Conservation (phyloP, 2,113 vertebrate genomes). For the Pleuronectes platessa region DNA sequence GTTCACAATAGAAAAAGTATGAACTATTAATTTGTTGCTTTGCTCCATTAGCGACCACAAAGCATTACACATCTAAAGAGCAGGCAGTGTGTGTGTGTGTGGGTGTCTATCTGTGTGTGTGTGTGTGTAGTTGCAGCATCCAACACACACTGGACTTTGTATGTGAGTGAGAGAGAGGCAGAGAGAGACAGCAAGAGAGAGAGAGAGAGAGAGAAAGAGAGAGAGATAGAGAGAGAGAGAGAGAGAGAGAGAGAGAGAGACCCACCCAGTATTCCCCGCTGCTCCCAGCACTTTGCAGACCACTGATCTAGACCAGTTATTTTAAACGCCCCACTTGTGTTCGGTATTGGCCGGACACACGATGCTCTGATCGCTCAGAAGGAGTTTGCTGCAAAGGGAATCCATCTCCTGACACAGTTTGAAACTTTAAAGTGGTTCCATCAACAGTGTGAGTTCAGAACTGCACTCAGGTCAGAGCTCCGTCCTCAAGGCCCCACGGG, state of each 20-base stretch:
- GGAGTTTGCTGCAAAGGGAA: background rate
- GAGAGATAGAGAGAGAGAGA: background rate
- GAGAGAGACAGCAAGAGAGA: background rate
- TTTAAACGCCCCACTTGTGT: slow-evolving; percentile 8
- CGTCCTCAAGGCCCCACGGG: too few relatives aligned
- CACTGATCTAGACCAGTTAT: slow-evolving; percentile 1
- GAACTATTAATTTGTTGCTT: slow-evolving; percentile 65
- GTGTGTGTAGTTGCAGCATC: background rate
- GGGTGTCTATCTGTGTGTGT: background rate
- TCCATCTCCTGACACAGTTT: background rate
- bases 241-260: slow-evolving; percentile 23
- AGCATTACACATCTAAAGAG: slow-evolving; percentile 6
- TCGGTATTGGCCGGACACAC: background rate
- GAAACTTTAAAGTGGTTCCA: background rate
- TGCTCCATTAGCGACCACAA: slow-evolving; percentile 28
- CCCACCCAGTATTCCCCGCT: slow-evolving; percentile 57
- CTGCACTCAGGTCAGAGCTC: too few relatives aligned
- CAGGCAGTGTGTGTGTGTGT: background rate
- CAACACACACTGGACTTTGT: background rate
- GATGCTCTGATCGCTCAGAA: background rate
- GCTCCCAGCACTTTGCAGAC: slow-evolving; percentile 34
- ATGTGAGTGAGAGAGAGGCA: background rate
- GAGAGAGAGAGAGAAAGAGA: background rate
- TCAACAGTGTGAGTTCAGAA: background rate
- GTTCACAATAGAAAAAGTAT: background rate